Evolutionary conservation across 2,888 invertebrate species (phyloP), one percentile per base, ranked within the genome.

Genomic region (Beris morrisii): DNA sequence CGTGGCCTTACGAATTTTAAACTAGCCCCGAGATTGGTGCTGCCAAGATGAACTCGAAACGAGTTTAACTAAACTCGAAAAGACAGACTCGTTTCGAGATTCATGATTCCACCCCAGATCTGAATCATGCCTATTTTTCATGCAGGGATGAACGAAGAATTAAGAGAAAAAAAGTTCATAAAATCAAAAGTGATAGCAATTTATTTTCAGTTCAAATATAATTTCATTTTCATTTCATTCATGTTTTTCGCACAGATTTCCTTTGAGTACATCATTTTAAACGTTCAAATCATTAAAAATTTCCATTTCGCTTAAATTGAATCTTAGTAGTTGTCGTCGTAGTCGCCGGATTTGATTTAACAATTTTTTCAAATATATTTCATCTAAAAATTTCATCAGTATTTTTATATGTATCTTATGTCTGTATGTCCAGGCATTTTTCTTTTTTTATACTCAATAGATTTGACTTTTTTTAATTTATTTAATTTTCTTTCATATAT

Each of bases 131-230:
- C n/a, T n/a, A n/a, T n/a, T n/a, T n/a, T n/a, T n/a, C n/a, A n/a
- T n/a, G n/a, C n/a, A n/a, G n/a, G n/a, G n/a, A n/a, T 22, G 22
- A 22, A 2, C 22, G 22, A 22, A 22, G 22, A 22, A 22, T 22
- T 22, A 38, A 38, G 5, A 38, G 9, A 38, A 38, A 38, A 9
- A 32, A 7, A 38, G 2, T 1, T 38, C 38, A 9, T 56, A 56
- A 56, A 56, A 56, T 56, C 32, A 56, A 56, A 38, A 38, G 38
- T 38, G 38, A 38, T 56, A 38, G 56, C 56, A 43, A 38, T 56
- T 56, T 56, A 56, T 56, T 56, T 56, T 43, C 56, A 56, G 56
- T 56, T 43, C 56, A 56, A 56, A 56, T 56, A 56, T 56, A 43
- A 43, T 56, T 54, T 56, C 15, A 43, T 56, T 56, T 56, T 22